A percentile compares a stretch with the other conserved stretches of the same genome.
Conservation (phyloP, 2,888 invertebrate species). For the Epsilonema sp. region DNA sequence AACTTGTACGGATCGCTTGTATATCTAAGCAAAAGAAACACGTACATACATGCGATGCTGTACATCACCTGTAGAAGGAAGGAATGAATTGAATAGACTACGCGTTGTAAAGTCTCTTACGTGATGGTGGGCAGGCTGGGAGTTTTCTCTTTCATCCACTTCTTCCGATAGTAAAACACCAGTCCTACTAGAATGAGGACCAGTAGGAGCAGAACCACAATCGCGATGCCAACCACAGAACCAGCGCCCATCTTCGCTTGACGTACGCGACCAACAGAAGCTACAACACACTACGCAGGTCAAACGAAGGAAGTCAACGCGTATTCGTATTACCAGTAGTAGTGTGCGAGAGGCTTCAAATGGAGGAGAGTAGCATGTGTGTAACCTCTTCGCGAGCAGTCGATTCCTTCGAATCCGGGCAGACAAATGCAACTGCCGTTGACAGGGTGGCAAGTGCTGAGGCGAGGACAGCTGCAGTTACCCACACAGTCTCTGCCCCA, state of each 20-base stretch:
- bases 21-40: background rate
- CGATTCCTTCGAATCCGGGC: constrained; percentile 40
- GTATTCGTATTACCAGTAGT: too few species aligned
- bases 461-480: constrained; percentile 58
- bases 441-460: constrained; percentile 61
- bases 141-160: constrained; percentile 21
- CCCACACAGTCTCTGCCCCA: constrained; percentile 50
- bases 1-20: background rate
- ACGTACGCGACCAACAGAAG: background rate
- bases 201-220: constrained; percentile 9
- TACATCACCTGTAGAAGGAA: too few species aligned
- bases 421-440: constrained; percentile 66
- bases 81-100: too few species aligned
- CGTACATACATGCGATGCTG: too few species aligned
- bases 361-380: too few species aligned
- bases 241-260: background rate
- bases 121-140: constrained; percentile 23
- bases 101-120: too few species aligned
- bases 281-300: background rate
- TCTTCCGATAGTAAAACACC: constrained; percentile 22
- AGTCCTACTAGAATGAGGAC: constrained; percentile 12
- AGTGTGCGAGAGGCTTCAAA: too few species aligned
- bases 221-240: constrained; percentile 7
- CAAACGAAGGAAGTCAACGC: too few species aligned
- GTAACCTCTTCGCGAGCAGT: too few species aligned